Percentiles rank a stretch among this genome's conserved stretches.
These are phyloP conservation scores for Epinephelus coioides DNA, from an alignment of 2,797 vertebrate species.

Conservation along the genomic window DNA sequence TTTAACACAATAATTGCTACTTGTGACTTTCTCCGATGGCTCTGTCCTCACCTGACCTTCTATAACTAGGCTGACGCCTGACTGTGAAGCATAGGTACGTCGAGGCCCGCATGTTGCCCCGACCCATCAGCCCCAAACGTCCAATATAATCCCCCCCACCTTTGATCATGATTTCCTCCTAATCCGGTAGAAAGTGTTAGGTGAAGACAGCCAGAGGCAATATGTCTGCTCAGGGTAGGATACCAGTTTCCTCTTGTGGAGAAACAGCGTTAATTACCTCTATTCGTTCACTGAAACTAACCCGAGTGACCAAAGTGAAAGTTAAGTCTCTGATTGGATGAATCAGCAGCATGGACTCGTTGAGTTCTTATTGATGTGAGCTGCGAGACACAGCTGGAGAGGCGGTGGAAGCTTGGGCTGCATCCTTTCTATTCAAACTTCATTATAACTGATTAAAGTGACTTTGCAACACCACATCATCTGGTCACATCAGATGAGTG, in stretches of 20 bases:
- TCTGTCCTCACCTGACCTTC: conserved; percentile 40
- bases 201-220: conserved; percentile 66
- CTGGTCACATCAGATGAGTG: conserved; percentile 77
- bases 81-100: conserved; percentile 45
- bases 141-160: conserved; percentile 67
- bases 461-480: conserved; percentile 77
- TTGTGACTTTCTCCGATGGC: conserved; percentile 3
- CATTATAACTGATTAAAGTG: conserved; percentile 87
- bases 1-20: conserved; percentile 10
- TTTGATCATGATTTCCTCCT: conserved; percentile 79
- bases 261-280: conserved; percentile 68
- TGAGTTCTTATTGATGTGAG: conserved; percentile 57
- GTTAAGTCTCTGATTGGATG: conserved; percentile 60
- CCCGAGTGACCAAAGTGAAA: conserved; percentile 62
- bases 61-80: conserved; percentile 59
- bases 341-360: conserved; percentile 57
- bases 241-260: conserved; percentile 45
- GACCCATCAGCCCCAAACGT: conserved; percentile 53
- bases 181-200: conserved; percentile 71
- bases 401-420: conserved; percentile 60
- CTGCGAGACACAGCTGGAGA: conserved; percentile 72
- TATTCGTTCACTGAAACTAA: conserved; percentile 42
- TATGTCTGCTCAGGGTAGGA: conserved; percentile 57
- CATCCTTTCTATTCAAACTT: conserved; percentile 71
- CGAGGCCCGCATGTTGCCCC: conserved; percentile 44